Percentiles rank a stretch among this genome's conserved stretches.
Conservation (phyloP, 1,140 invertebrate species). For the Conus betulinus region DNA sequence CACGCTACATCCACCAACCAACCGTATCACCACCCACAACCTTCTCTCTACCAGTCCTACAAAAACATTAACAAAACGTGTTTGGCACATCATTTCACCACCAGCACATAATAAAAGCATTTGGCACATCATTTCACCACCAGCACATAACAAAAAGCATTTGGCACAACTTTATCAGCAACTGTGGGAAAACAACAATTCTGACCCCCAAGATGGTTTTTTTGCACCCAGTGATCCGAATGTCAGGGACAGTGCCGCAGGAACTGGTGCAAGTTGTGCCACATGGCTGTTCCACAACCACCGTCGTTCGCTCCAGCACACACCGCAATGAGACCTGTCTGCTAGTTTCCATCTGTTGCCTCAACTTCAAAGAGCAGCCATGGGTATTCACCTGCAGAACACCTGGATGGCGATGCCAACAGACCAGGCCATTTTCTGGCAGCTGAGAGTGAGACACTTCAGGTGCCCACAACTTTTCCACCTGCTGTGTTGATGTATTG, state of each 20-base stretch:
- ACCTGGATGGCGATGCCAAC: neutral
- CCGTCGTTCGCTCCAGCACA: neutral
- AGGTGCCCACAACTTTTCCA: neutral
- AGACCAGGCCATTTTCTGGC: neutral
- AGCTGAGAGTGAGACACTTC: neutral
- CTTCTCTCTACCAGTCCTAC: no score
- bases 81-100: no score
- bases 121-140: no score
- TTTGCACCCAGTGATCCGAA: no score
- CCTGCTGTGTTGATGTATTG: conserved; percentile 1
- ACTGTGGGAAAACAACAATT: no score
- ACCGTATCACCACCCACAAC: no score
- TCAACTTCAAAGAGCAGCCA: neutral
- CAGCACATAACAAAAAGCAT: no score
- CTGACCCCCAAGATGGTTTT: no score
- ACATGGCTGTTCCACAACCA: neutral
- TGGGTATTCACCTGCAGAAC: neutral
- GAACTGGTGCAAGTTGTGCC: neutral
- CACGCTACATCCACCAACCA: no score
- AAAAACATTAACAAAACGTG: no score
- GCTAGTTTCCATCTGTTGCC: neutral
- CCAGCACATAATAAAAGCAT: no score
- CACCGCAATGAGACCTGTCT: neutral
- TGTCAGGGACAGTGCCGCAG: neutral
- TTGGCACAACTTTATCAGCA: no score